phyloP scores from a whole-genome alignment of 2,797 vertebrate genomes.

The Rhynchonycteris naso region DNA sequence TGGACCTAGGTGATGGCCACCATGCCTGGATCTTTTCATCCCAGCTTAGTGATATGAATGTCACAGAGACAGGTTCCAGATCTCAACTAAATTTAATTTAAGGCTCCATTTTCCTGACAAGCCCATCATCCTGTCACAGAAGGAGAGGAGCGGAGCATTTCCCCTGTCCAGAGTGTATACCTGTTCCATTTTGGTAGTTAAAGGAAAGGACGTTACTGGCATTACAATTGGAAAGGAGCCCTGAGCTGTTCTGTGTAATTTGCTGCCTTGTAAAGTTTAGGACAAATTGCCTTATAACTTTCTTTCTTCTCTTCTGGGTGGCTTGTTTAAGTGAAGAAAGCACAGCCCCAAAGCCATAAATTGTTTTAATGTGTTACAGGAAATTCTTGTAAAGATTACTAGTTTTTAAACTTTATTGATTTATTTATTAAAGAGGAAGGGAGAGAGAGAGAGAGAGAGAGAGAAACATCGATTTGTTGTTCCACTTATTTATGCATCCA shows the following conservation, averaged over 20 bases:
- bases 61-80: background rate
- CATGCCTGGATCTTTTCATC: background rate
- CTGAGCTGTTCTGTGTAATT: slow-evolving; percentile 31
- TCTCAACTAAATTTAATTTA: background rate
- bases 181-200: background rate
- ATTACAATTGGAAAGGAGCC: slow-evolving; percentile 9
- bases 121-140: slow-evolving; percentile 19
- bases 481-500: too few relatives aligned
- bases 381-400: slow-evolving; percentile 38
- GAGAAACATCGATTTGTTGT: too few relatives aligned
- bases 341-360: background rate
- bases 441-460: too few relatives aligned
- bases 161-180: slow-evolving; percentile 27
- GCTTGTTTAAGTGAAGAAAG: slow-evolving; percentile 6
- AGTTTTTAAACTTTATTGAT: too few relatives aligned
- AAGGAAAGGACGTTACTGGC: background rate
- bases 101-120: background rate
- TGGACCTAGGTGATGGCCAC: too few relatives aligned
- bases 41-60: background rate
- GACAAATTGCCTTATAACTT: background rate
- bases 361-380: slow-evolving; percentile 45
- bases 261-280: background rate
- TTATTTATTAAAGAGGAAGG: too few relatives aligned
- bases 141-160: slow-evolving; percentile 28
- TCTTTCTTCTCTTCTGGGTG: slow-evolving; percentile 8